phyloP scores from a whole-genome alignment of 2,113 vertebrate species.

The Lamprotornis superbus region DNA sequence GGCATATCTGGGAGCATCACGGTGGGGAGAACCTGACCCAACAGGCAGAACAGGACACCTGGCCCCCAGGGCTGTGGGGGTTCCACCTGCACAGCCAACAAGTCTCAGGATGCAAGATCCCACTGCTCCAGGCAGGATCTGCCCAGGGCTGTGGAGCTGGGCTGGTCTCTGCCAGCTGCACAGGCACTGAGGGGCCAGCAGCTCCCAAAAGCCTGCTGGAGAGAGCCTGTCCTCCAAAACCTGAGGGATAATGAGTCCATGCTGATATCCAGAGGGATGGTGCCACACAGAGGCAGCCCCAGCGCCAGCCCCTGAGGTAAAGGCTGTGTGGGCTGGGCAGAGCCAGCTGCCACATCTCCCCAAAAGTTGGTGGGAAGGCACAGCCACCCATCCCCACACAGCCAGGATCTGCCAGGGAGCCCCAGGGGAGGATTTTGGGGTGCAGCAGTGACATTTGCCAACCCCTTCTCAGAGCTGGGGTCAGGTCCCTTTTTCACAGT shows the following conservation, averaged over 20 bases:
- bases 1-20: neutral
- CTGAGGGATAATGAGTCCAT: fast-evolving
- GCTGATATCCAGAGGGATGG: neutral
- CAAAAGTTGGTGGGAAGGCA: neutral
- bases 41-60: neutral
- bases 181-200: neutral
- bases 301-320: fast-evolving
- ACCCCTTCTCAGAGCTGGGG: neutral
- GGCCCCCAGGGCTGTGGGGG: neutral
- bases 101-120: neutral
- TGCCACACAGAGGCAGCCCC: too few species aligned
- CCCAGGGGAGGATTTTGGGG: neutral
- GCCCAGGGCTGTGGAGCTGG: neutral
- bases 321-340: neutral
- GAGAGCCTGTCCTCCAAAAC: neutral
- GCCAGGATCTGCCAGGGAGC: fast-evolving
- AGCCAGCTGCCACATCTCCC: neutral
- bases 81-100: neutral
- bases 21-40: neutral
- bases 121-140: neutral
- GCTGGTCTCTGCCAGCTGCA: neutral
- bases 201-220: fast-evolving
- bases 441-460: neutral
- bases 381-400: fast-evolving
- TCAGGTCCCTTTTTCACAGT: neutral